Evolutionary conservation across 1,140 invertebrate genomes (phyloP).

Genomic region (Apis laboriosa): DNA sequence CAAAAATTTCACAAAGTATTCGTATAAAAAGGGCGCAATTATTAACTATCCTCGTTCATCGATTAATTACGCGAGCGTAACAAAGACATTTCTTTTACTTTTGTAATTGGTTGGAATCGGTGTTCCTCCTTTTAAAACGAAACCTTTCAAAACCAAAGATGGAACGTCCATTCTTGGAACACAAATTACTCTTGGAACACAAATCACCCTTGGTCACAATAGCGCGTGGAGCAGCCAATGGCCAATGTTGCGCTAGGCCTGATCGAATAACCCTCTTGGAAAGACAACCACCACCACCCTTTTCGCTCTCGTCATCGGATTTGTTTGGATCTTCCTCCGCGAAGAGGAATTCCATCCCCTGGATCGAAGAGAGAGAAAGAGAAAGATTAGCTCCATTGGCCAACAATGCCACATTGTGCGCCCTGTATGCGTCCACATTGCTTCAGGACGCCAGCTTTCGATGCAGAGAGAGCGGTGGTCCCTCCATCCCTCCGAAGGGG

Average conservation of each 20-base stretch:
- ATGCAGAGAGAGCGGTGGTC: background rate
- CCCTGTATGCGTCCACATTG: slow-evolving; percentile 5
- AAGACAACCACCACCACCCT: slow-evolving; percentile 10
- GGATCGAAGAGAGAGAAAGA: slow-evolving; percentile 1
- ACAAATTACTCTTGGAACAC: background rate
- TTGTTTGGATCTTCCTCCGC: slow-evolving; percentile 1
- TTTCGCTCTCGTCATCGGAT: background rate
- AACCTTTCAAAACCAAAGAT: slow-evolving; percentile 1
- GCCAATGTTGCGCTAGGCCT: slow-evolving; percentile 42
- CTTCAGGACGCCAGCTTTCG: slow-evolving; percentile 22
- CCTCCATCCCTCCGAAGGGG: background rate
- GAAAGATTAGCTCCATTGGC: slow-evolving; percentile 68
- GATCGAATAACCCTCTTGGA: slow-evolving; percentile 34
- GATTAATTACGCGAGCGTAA: too few species aligned
- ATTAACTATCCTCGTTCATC: slow-evolving; percentile 60
- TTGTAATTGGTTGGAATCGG: too few species aligned
- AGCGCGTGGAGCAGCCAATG: slow-evolving; percentile 47
- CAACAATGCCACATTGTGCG: slow-evolving; percentile 61
- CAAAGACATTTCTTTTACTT: too few species aligned
- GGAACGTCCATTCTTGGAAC: background rate
- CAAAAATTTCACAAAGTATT: too few species aligned
- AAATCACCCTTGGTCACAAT: background rate
- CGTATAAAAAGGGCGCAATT: too few species aligned
- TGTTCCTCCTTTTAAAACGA: background rate
- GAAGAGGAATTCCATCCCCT: slow-evolving; percentile 62